Conservation (phyloP, 2,113 vertebrate genomes). For the Lipotes vexillifer region DNA sequence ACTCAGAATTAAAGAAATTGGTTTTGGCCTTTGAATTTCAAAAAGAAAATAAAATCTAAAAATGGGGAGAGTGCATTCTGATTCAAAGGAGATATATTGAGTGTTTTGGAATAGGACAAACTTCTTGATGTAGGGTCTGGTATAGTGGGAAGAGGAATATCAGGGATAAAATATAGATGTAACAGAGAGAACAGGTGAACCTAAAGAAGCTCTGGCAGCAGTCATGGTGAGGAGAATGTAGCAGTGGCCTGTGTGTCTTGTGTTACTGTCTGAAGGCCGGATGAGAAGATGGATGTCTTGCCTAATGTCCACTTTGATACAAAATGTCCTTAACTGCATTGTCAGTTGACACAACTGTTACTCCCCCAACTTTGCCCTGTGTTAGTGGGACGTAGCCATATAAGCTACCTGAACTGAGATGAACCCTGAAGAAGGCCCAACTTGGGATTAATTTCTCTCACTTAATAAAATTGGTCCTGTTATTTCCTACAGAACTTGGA, state of each 20-base stretch:
- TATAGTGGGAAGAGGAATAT: background rate
- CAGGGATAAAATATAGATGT: background rate
- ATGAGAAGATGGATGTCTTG: background rate
- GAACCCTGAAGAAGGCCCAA: background rate
- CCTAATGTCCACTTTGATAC: background rate
- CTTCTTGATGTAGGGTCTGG: background rate
- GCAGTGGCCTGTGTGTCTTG: background rate
- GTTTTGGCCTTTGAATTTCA: background rate
- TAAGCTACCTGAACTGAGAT: background rate
- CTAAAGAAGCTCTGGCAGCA: background rate
- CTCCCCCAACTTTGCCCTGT: rapidly evolving
- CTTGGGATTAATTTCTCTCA: background rate
- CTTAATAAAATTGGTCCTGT: background rate
- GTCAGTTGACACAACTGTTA: background rate
- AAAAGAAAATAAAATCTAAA: background rate
- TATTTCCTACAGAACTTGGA: background rate
- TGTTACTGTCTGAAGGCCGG: background rate
- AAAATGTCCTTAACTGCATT: background rate
- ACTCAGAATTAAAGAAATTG: background rate
- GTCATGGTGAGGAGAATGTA: background rate
- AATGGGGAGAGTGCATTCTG: background rate
- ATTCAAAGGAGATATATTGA: background rate
- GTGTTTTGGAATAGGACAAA: background rate
- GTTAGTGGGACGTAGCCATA: background rate
- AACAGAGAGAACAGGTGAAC: background rate